Evolutionary conservation across 2,888 invertebrate genomes (phyloP).

Genomic region (Drosophila recens): DNA sequence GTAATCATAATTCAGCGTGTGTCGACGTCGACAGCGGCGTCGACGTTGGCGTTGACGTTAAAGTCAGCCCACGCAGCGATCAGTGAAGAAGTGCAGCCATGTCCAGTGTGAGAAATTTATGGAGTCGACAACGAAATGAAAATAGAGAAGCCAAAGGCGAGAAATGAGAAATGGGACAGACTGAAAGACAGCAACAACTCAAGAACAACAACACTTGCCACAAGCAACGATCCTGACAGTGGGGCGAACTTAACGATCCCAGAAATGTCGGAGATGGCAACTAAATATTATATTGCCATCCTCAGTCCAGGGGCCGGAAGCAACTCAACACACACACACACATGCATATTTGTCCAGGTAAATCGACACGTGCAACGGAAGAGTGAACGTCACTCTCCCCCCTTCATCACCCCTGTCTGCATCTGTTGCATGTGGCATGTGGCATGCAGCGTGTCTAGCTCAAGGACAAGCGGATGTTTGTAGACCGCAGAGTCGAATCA

Average conservation of each 20-base stretch:
- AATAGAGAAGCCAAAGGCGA: slow-evolving; percentile 22
- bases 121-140: slow-evolving; percentile 39
- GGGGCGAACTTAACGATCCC: slow-evolving; percentile 16
- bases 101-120: slow-evolving; percentile 70
- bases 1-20: slow-evolving; percentile 75
- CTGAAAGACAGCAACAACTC: slow-evolving; percentile 9
- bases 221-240: not conserved
- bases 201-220: slow-evolving; percentile 40
- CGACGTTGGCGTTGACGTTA: slow-evolving; percentile 13
- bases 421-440: not conserved
- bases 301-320: slow-evolving; percentile 41
- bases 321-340: not conserved
- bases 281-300: not conserved
- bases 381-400: slow-evolving; percentile 19
- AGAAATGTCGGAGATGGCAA: slow-evolving; percentile 19
- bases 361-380: slow-evolving; percentile 47
- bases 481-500: slow-evolving; percentile 62
- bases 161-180: slow-evolving; percentile 28
- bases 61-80: slow-evolving; percentile 54
- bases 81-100: slow-evolving; percentile 44
- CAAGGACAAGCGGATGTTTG: slow-evolving; percentile 80
- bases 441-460: slow-evolving; percentile 45
- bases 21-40: slow-evolving; percentile 48
- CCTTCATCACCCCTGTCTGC: not conserved
- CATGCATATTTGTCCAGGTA: slow-evolving; percentile 50